Base-by-base conservation (phyloP, 2,113 vertebrate genomes). In the Anseranas semipalmata region DNA sequence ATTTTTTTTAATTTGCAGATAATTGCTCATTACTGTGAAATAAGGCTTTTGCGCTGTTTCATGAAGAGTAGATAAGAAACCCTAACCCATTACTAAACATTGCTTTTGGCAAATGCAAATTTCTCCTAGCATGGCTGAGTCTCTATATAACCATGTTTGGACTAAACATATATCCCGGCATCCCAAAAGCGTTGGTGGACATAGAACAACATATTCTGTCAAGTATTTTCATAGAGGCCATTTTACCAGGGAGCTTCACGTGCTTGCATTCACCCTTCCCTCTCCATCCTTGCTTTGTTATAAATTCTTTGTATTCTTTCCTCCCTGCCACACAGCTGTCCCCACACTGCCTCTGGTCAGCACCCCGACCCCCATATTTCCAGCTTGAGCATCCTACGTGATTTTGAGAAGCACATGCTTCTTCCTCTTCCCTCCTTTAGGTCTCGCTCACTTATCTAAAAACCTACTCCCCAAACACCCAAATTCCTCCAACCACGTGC, bases 331-430 rank as follows among this genome's bases (percentile, higher is more conserved):
- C 39, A 60, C 22, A 60, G 59, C 59, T 43, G 13, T 25, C 16
- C 3, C 6, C 5, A 50, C 9, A 0, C 11, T 15, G 35, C 33
- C 72, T 52, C 67, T 37, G 35, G 70, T 21, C 35, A 56, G 68
- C 62, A 37, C 24, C 53, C 52, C 46, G 35, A 12, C 43, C 63
- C 37, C 16, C 15, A 46, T 35, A 43, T 2, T 1, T 55, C 33
- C 65, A 74, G 6, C 19, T 12, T 43, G 45, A 87, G 45, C 59
- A 12, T 27, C 35, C 60, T 7, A 9, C 15, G 35, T 5, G 15
- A 39, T 53, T 58, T 12, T 3, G 9, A 45, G 22, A 53, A 39
- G 24, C 72, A 50, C 24, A 4, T 0, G 0, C 9, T 5, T 1
- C 8, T 1, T 89, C 48, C 41, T 55, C 58, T 41, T 73, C 53